Evolutionary conservation across 1,140 invertebrate species (phyloP).

Genomic region (Amyelois transitella): DNA sequence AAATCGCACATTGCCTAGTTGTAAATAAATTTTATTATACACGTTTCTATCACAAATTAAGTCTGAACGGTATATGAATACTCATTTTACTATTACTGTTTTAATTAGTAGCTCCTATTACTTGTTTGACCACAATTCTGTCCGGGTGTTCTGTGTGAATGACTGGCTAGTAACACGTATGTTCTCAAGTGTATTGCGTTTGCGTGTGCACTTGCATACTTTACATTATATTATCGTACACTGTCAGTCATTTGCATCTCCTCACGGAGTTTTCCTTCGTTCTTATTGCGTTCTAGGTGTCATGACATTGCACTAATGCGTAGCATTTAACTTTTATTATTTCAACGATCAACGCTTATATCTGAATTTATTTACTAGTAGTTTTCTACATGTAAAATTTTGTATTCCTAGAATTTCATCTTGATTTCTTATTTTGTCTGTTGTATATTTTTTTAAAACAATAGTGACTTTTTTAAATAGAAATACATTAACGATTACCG

Average conservation of each 20-base stretch:
- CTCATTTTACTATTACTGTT: too few species aligned
- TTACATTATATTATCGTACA: not conserved
- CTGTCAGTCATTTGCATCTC: constrained; percentile 1
- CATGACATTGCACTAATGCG: not conserved
- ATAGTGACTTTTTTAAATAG: too few species aligned
- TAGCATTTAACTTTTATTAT: not conserved
- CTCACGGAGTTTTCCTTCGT: not conserved
- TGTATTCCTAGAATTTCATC: too few species aligned
- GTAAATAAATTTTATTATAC: too few species aligned
- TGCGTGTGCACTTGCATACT: not conserved
- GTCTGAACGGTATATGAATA: too few species aligned
- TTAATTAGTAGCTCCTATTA: not conserved
- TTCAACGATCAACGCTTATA: too few species aligned
- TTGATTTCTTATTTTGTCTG: too few species aligned
- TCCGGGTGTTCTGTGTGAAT: constrained; percentile 15
- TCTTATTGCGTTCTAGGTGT: not conserved
- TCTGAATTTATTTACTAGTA: too few species aligned
- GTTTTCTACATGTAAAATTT: too few species aligned
- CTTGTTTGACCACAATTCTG: not conserved
- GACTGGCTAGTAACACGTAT: not conserved
- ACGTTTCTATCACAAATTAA: too few species aligned
- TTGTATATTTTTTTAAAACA: too few species aligned
- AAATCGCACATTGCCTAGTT: too few species aligned
- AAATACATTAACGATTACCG: not conserved
- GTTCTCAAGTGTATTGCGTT: not conserved